Base-by-base conservation (phyloP, 1,140 invertebrate species). In the Drosophila auraria region DNA sequence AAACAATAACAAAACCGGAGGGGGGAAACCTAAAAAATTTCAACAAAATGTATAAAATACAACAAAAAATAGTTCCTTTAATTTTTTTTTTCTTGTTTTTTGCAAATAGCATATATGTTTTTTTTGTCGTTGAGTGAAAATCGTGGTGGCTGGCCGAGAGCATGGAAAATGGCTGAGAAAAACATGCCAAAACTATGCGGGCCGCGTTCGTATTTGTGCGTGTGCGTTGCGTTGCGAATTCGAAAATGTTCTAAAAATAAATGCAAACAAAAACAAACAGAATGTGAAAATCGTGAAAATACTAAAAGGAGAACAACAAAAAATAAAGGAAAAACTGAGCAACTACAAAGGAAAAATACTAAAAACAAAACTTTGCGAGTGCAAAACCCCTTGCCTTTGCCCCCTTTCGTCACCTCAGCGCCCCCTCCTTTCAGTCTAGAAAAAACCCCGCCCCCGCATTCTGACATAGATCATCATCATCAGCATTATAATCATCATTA, bases 231-330 rank as follows among this genome's bases (percentile, higher is more conserved):
- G 54, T 57, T 89, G 86, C 84, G 81, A 89, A 89, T 89, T 71
- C 75, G 74, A 89, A 89, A 89, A 87, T 89, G 70, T 78, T 89
- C 84, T 89, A 89, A 78, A 89, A 89, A 89, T 89, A 89, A 81
- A 78, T 72, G 81, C 84, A 81, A 89, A 83, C 81, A 83, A 83
- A 83, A 83, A 83, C 70, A 82, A 81, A 76, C 54, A 80, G 66
- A 72, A 82, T 78, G 61, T 61, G 62, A 75, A 78, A 78, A 86
- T 79, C 70, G 62, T 69, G 38, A 71, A 72, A 68, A 66, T 73
- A 77, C 53, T 56, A 74, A 80, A 71, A 20, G 25, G 42, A 45
- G 66, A 44, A 53, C 38, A 64, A 70, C 64, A 65, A 75, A 36
- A 33, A 33, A 66, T 36, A 38, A 57, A 12, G 47, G 68, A 68